Base-by-base conservation (phyloP, 2,888 invertebrate species). In the Tipula lateralis region DNA sequence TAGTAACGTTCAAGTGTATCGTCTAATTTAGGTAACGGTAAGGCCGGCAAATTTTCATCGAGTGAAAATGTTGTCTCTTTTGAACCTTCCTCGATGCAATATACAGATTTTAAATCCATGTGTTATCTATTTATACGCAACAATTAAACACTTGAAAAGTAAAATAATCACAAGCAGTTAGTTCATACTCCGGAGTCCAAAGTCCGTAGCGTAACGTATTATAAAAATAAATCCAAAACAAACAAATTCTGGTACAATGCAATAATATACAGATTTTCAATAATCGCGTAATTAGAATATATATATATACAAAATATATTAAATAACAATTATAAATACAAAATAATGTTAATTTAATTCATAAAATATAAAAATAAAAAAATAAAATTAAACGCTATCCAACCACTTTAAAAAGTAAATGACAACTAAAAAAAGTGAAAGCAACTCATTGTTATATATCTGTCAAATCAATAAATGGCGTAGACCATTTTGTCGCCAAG, bases 1-100 rank as follows among this genome's bases (percentile, higher is more conserved):
- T 91, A 90, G 87, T 93, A 93, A 85, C 91, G 91, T 16, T 90
- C 87, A 84, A 93, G 87, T 1, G 93, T 93, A 13, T 91, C 89
- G 2, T 89, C 88, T 9, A 93, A 88, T 5, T 89, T 87, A 19
- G 93, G 93, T 29, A 93, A 88, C 6, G 93, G 93, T 13, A 93
- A 88, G 6, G 90, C 87, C 2, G 92, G 92, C 19, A 93, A 88
- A 5, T 87, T 87, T 80, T 92, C 90, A 86, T 93, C 92, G 86
- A 90, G 89, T 85, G 90, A 89, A 87, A 91, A 93, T 0, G 93
- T 93, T 2, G 85, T 30, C n/a, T 87, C 88, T 36, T 86, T 86
- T 32, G 87, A 87, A 83, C 50, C 50, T 16, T 88, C 87, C 32
- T 87, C 86, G 83, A 88, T 86, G 36, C 88, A 87, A 86, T 88